Conservation (phyloP, 2,797 vertebrate genomes). For the Sebastes minor region DNA sequence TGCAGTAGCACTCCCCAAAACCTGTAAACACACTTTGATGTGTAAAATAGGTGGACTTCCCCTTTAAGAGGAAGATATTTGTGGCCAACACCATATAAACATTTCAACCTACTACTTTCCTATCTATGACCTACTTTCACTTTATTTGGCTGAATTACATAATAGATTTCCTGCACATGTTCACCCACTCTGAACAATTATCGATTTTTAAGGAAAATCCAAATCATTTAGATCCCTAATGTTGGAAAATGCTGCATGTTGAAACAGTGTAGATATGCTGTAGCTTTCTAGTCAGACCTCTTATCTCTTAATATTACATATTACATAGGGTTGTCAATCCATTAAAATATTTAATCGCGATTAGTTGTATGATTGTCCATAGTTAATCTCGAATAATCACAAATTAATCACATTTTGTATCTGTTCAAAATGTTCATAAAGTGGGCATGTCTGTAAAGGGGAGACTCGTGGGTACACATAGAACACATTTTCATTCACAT, state of each 20-base stretch:
- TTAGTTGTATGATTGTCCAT: too few relatives aligned
- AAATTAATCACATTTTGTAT: too few relatives aligned
- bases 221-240: background rate
- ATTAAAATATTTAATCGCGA: too few relatives aligned
- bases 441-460: too few relatives aligned
- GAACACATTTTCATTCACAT: too few relatives aligned
- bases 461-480: too few relatives aligned
- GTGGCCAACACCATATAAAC: background rate
- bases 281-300: background rate
- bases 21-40: background rate
- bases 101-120: background rate
- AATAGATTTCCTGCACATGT: background rate
- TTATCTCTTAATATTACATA: background rate
- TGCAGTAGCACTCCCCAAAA: background rate
- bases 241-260: background rate
- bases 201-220: background rate
- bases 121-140: background rate
- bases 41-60: background rate
- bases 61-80: background rate
- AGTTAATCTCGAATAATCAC: too few relatives aligned
- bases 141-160: constrained; percentile 1
- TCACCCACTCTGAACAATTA: background rate
- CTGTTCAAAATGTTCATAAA: too few relatives aligned
- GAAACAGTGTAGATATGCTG: background rate
- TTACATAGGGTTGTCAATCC: background rate